phyloP scores from a whole-genome alignment of 2,888 invertebrate genomes.

The Ectemnius continuus region DNA sequence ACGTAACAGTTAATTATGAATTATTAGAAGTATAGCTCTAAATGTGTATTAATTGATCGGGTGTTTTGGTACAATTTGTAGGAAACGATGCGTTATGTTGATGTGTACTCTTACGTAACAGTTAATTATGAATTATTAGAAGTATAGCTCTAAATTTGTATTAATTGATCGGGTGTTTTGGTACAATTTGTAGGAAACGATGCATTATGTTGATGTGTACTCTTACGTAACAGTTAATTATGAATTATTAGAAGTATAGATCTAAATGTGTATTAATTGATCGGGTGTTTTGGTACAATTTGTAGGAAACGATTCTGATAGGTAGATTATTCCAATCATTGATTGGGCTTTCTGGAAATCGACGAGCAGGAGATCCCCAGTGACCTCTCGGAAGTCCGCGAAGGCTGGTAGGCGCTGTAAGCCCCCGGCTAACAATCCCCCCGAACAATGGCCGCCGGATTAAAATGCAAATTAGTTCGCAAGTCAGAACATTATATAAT shows the following conservation, averaged over 20 bases:
- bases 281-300: background rate
- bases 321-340: background rate
- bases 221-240: background rate
- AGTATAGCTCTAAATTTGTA: too few species aligned
- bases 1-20: too few species aligned
- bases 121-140: background rate
- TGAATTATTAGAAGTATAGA: background rate
- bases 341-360: conserved; percentile 23
- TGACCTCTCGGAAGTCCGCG: conserved; percentile 42
- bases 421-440: conserved; percentile 65
- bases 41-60: too few species aligned
- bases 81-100: too few species aligned
- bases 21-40: too few species aligned
- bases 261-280: too few species aligned
- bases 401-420: conserved; percentile 36
- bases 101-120: too few species aligned
- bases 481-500: conserved; percentile 65
- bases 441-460: conserved; percentile 66
- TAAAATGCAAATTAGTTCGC: conserved; percentile 72
- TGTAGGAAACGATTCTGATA: background rate
- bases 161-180: too few species aligned
- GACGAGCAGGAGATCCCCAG: conserved; percentile 25
- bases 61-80: too few species aligned
- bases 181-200: too few species aligned
- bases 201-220: too few species aligned